Evolutionary conservation across 2,888 invertebrate species (phyloP), one percentile per base, ranked within the genome.

Genomic region (Calliscelio sp.): DNA sequence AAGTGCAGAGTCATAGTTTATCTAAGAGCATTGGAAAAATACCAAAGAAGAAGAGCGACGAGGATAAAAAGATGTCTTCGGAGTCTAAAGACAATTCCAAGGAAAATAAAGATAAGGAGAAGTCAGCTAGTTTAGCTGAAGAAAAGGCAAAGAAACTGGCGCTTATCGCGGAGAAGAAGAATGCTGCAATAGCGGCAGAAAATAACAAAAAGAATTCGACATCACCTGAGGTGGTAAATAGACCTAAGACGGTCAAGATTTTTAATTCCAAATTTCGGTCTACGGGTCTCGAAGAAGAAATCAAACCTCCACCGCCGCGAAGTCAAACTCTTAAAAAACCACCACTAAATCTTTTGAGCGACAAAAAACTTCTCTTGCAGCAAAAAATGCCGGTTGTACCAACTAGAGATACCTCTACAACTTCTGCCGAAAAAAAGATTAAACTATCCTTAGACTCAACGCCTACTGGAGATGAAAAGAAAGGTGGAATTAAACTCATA

Each of bases 211-310:
- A 90, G 87, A n/a, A n/a, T n/a, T n/a, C n/a, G n/a, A n/a, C n/a
- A n/a, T 89, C 90, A 11, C 95, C 94, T 81, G 95, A 95, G 86
- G 95, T 95, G 66, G 94, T 95, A 11, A 95, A 94, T 70, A 94
- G 98, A 89, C 96, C 97, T 4, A 97, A 97, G 93, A 98, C 98
- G 44, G 98, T 98, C 0, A 98, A 98, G 95, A 97, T 97, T 16
- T 97, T 96, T 92, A 96, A 97, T 93, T 97, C 97, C 0, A 98
- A 97, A 93, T 98, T 98, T 94, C 95, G 98, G 87, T 97, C 97
- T 63, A 98, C 98, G 89, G 98, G 98, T 41, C 93, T 98, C 70
- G 97, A 97, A 91, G 98, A 98, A 92, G 97, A 97, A 93, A 95
- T 96, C 0, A 97, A 97, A 90, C 97, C 97, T n/a, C 97, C 98